These are phyloP conservation scores for Machimus atricapillus DNA, from an alignment of 2,888 invertebrate species.

Conservation along the genomic window DNA sequence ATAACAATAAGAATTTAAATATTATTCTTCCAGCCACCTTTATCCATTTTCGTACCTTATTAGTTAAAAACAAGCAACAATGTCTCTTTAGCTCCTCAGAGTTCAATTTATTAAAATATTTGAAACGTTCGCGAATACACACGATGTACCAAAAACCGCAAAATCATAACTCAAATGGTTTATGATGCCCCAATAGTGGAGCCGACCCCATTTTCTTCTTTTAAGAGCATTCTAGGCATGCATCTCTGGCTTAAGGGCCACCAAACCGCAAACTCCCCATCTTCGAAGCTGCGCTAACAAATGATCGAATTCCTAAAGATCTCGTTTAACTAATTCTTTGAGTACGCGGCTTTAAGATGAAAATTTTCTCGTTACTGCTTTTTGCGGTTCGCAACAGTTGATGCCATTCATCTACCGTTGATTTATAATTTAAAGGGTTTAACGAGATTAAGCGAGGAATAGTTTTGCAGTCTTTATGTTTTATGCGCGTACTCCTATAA, in stretches of 20 bases:
- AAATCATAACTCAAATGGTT: constrained; percentile 45
- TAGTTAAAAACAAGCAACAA: background rate
- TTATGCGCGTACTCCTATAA: no score
- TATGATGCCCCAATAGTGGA: constrained; percentile 39
- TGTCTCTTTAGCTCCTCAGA: background rate
- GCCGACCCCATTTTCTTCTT: background rate
- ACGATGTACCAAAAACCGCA: background rate
- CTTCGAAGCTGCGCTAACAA: background rate
- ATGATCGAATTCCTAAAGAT: constrained; percentile 30
- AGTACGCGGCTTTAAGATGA: background rate
- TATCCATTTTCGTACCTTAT: background rate
- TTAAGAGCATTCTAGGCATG: background rate
- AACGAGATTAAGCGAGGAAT: background rate
- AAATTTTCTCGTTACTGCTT: constrained; percentile 27
- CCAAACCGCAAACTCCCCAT: constrained; percentile 13
- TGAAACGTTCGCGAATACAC: background rate
- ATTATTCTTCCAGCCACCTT: background rate
- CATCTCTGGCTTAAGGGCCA: background rate
- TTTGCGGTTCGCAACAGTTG: constrained; percentile 27
- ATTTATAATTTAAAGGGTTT: constrained; percentile 40
- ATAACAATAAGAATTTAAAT: no score
- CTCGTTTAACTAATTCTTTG: constrained; percentile 27
- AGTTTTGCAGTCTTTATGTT: background rate
- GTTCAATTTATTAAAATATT: background rate
- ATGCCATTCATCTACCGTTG: constrained; percentile 33